A percentile compares a stretch with the other conserved stretches of the same genome.
Conservation (phyloP, 2,113 vertebrate species). For the Callorhinus ursinus region DNA sequence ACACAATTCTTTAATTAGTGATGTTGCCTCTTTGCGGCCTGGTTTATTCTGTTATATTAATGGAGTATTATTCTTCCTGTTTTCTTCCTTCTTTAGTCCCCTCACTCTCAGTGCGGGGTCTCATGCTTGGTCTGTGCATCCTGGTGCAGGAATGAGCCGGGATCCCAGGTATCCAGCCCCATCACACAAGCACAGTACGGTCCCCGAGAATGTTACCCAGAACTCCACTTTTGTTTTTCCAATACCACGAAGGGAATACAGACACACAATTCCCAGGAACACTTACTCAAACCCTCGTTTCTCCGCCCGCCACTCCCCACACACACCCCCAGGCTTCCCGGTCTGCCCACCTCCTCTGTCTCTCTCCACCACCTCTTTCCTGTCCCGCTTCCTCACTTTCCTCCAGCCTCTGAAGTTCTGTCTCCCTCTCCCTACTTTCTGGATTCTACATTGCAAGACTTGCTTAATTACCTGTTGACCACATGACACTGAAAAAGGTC, state of each 20-base stretch:
- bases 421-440: neutral
- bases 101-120: neutral
- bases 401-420: neutral
- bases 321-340: neutral
- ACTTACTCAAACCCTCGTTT: neutral
- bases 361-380: neutral
- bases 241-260: neutral
- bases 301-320: rapidly evolving
- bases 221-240: neutral
- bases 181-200: neutral
- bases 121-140: neutral
- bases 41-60: neutral
- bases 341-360: neutral
- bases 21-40: neutral
- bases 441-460: neutral
- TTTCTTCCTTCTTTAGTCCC: neutral
- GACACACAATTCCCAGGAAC: too few relatives aligned
- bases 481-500: too few relatives aligned
- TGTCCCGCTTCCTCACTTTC: neutral
- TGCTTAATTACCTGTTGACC: neutral
- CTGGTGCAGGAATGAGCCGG: neutral
- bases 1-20: neutral
- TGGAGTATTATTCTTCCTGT: neutral
- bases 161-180: too few relatives aligned
- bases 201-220: neutral